Conservation (phyloP, 2,797 vertebrate species). For the Thaleichthys pacificus region DNA sequence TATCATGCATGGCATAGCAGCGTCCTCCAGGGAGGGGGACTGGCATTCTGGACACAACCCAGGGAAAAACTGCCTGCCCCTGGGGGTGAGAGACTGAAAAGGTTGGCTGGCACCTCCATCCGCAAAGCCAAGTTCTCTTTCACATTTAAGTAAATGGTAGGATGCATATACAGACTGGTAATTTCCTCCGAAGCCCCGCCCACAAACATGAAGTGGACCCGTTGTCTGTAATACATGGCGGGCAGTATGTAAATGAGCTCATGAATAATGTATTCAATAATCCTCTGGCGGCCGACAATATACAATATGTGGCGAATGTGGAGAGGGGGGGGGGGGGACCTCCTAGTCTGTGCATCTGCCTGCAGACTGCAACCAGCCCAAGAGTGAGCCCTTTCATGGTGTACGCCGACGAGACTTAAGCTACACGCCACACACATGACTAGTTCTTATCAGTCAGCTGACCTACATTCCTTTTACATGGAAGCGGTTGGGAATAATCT, state of each 20-base stretch:
- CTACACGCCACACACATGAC: not conserved
- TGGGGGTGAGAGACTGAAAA: slow-evolving; percentile 9
- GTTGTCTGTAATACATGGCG: not conserved
- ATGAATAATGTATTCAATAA: slow-evolving; percentile 16
- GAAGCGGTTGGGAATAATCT: not conserved
- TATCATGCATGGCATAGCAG: slow-evolving; percentile 18
- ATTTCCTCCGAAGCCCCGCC: slow-evolving; percentile 16
- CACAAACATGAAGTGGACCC: not conserved
- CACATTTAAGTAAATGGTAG: slow-evolving; percentile 18
- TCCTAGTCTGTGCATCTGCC: no score
- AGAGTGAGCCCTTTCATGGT: not conserved
- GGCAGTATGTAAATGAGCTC: not conserved
- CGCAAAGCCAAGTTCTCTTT: slow-evolving; percentile 21
- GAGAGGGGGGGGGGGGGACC: not conserved
- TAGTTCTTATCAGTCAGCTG: not conserved
- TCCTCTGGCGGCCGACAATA: not conserved
- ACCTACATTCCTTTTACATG: not conserved
- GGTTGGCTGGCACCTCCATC: slow-evolving; percentile 14
- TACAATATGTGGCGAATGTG: not conserved
- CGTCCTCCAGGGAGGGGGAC: slow-evolving; percentile 2
- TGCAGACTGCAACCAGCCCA: not conserved
- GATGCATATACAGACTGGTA: slow-evolving; percentile 5
- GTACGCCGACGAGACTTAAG: not conserved
- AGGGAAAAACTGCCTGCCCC: slow-evolving; percentile 6
- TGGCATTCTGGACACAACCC: not conserved